Percentiles rank a stretch among this genome's conserved stretches.
Evolutionary conservation across 2,113 vertebrate genomes (phyloP).

Genomic region (Varanus salvator): DNA sequence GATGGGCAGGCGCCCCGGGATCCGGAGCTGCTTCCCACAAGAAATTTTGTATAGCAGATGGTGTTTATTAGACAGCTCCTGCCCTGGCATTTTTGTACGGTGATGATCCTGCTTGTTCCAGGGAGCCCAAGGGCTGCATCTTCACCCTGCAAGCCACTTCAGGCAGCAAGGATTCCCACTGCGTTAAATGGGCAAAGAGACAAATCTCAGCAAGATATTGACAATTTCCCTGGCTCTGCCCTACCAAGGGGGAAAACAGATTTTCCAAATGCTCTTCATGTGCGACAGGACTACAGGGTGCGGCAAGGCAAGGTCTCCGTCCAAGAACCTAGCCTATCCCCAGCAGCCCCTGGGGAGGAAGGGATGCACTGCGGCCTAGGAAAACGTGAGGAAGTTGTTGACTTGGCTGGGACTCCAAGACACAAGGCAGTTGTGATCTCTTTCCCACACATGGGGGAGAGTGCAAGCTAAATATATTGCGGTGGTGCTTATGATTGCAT

Average conservation of each 20-base stretch:
- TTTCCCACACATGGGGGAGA: neutral
- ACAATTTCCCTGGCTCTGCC: neutral
- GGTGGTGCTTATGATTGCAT: too few species aligned
- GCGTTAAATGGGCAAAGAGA: neutral
- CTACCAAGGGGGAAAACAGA: neutral
- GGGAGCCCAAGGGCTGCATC: neutral
- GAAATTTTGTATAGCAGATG: neutral
- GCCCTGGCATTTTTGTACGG: neutral
- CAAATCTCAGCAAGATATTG: neutral
- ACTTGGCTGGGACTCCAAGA: neutral
- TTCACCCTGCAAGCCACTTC: neutral
- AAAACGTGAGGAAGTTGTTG: neutral
- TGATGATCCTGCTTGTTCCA: neutral
- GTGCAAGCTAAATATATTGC: too few species aligned
- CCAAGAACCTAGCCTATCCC: neutral
- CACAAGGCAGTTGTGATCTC: neutral
- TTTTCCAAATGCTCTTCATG: neutral
- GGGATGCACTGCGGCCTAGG: neutral
- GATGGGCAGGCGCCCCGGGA: neutral
- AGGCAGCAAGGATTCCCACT: slow-evolving; percentile 7
- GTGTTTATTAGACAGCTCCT: neutral
- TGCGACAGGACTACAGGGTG: neutral
- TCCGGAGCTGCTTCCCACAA: neutral
- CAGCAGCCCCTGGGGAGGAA: neutral
- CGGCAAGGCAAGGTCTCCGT: neutral